These are phyloP conservation scores for Coptotermes formosanus DNA, from an alignment of 1,140 invertebrate genomes.

Conservation along the genomic window DNA sequence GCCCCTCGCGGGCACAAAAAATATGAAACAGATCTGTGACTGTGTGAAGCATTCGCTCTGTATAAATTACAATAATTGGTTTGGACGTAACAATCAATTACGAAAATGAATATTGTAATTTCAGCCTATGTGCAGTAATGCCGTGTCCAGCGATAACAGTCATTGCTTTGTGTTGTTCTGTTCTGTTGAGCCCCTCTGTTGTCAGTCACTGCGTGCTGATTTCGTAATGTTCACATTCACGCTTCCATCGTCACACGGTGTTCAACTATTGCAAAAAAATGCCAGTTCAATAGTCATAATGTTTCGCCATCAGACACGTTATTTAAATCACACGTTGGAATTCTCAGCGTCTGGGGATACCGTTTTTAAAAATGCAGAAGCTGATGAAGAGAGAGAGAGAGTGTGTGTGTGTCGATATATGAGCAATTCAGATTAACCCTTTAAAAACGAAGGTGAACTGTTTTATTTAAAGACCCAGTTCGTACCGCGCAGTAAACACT, in stretches of 20 bases:
- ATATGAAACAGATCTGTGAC: not conserved
- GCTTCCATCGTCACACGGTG: not conserved
- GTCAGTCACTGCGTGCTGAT: not conserved
- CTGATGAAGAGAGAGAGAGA: not conserved
- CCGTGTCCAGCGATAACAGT: not conserved
- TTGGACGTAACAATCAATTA: conserved; percentile 13
- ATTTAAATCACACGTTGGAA: not conserved
- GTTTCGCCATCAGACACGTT: not conserved
- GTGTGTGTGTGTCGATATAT: too few species aligned
- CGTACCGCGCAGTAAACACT: too few species aligned
- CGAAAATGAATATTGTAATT: not conserved
- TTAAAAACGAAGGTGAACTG: too few species aligned
- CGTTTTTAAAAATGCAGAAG: not conserved
- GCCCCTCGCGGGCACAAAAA: not conserved
- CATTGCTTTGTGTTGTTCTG: not conserved
- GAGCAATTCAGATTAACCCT: too few species aligned
- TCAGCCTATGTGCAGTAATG: not conserved
- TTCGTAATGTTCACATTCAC: not conserved
- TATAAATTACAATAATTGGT: not conserved
- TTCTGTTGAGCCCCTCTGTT: not conserved
- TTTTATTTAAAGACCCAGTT: too few species aligned
- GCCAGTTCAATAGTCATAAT: not conserved
- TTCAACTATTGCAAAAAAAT: not conserved
- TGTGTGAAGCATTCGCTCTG: not conserved
- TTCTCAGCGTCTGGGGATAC: not conserved